Conservation (phyloP, 2,888 invertebrate species). For the Chloromyia formosa region DNA sequence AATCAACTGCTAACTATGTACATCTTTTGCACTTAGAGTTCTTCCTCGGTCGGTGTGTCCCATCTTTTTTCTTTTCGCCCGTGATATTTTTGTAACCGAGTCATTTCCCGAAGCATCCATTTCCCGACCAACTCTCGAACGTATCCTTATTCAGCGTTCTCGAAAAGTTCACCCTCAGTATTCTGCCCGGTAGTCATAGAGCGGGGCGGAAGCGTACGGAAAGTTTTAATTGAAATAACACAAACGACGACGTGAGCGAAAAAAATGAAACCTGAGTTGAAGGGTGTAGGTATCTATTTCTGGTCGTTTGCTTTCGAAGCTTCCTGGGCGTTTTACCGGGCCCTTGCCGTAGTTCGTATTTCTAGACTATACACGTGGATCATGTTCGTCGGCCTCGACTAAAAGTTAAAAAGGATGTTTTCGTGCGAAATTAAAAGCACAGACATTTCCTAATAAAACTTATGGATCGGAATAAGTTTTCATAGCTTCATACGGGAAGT, state of each 20-base stretch:
- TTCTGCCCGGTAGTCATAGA: too few relatives aligned
- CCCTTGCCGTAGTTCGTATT: not conserved
- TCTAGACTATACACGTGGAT: not conserved
- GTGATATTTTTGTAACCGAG: too few relatives aligned
- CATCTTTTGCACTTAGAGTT: slow-evolving; percentile 11
- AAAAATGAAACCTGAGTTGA: not conserved
- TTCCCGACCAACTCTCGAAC: not conserved
- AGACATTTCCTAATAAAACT: slow-evolving; percentile 37
- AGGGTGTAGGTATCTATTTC: not conserved
- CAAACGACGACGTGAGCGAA: slow-evolving; percentile 30
- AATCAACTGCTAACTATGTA: slow-evolving; percentile 12
- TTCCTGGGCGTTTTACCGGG: too few relatives aligned
- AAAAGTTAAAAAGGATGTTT: slow-evolving; percentile 9
- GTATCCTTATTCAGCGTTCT: not conserved
- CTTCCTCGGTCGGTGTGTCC: not conserved
- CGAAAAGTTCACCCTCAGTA: not conserved
- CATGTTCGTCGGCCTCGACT: not conserved
- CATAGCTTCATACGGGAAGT: not conserved
- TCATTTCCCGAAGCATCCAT: not conserved
- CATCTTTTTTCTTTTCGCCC: not conserved
- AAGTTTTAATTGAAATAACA: slow-evolving; percentile 40
- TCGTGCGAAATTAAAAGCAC: slow-evolving; percentile 28
- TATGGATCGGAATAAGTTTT: slow-evolving; percentile 28
- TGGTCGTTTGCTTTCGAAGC: too few relatives aligned
- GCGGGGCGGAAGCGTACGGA: not conserved